Base-by-base conservation (phyloP, 92 coral and sea anemone genomes). In the Phenganax marumi region DNA sequence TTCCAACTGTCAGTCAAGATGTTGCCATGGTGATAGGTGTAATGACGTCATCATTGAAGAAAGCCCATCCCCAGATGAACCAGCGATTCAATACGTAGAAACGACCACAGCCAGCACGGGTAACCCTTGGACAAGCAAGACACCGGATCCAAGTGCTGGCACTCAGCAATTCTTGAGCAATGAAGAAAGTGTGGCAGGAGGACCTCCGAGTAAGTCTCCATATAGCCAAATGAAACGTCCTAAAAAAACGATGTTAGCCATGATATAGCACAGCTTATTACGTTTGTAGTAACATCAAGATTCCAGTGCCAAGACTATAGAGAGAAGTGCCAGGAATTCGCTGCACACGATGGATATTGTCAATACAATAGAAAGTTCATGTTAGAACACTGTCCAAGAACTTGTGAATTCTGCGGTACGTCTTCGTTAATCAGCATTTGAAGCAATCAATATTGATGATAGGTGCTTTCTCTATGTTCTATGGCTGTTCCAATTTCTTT, bases 381-480 rank as follows among this genome's bases (percentile, higher is more conserved):
- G 83, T 6, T 78, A 5, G 12, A 9, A 8, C 8, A 78, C 60
- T 78, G 83, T 26, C 83, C 65, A 61, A 17, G 50, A 17, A 78
- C 72, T 57, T 78, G 83, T 50, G 16, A 39, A n/a, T 78, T 61
- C 26, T 78, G 83, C 63, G 73, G 83, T 78, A 50, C 18, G 83
- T 66, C 43, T 33, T 33, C 43, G 43, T 33, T 72, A 72, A 72
- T 12, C 21, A 18, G 11, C 22, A 18, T 18, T 11, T 4, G 21
- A 63, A 18, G 22, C 25, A 12, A 63, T 18, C 23, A 63, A 63
- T 18, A 63, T 23, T 18, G 12, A 33, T 18, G 12, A 33, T 33
- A 33, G 43, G 3, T 33, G 43, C 43, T 33, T 33, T 33, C 10
- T 18, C 10, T 18, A 12, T 12, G 6, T 63, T 3, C 23, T 12